A percentile compares a stretch with the other conserved stretches of the same genome.
Evolutionary conservation across 1,140 invertebrate genomes (phyloP).

Genomic region (Berghia stephanieae): DNA sequence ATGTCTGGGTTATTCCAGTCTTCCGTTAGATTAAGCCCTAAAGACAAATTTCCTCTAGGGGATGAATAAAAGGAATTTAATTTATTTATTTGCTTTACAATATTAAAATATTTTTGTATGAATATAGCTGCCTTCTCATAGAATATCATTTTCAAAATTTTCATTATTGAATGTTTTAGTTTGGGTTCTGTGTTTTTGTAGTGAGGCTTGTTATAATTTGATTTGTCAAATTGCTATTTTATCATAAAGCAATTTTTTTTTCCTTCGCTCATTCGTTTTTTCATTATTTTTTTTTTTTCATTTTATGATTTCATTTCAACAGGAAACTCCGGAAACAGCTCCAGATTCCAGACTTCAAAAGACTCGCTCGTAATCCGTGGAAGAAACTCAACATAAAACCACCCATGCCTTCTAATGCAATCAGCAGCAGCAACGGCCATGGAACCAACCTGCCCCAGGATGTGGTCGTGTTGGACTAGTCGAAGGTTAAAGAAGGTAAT

Average conservation of each 20-base stretch:
- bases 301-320: conserved; percentile 47
- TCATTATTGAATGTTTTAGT: too few relatives aligned
- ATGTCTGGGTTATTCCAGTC: too few relatives aligned
- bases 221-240: background rate
- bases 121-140: too few relatives aligned
- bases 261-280: background rate
- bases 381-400: conserved; percentile 54
- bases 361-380: conserved; percentile 92
- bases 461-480: conserved; percentile 41
- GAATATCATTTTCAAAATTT: too few relatives aligned
- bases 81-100: too few relatives aligned
- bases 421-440: conserved; percentile 2
- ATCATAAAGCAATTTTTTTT: background rate
- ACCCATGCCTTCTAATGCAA: conserved; percentile 31
- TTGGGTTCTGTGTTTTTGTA: too few relatives aligned
- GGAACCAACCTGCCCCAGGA: conserved; percentile 28
- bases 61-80: too few relatives aligned
- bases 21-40: too few relatives aligned
- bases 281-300: background rate
- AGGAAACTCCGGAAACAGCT: conserved; percentile 86
- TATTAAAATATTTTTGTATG: too few relatives aligned
- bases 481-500: too few relatives aligned
- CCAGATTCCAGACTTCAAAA: conserved; percentile 81
- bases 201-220: background rate
- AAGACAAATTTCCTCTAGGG: too few relatives aligned